A percentile compares a stretch with the other conserved stretches of the same genome.
Conservation (phyloP, 2,888 invertebrate species). For the Odiellus spinosus region DNA sequence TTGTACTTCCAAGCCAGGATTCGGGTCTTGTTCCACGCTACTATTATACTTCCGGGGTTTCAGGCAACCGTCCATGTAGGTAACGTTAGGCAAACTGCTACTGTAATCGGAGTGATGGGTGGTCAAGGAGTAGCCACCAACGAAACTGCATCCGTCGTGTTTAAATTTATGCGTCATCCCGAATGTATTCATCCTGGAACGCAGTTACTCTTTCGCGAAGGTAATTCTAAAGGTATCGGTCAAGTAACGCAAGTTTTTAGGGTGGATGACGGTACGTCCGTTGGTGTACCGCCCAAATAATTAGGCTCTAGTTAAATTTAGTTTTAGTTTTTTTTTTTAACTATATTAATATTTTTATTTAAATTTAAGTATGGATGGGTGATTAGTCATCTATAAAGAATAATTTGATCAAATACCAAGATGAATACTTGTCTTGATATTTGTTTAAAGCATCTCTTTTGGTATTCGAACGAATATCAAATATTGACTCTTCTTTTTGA, state of each 20-base stretch:
- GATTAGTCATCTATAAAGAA: no score
- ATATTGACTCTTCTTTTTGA: no score
- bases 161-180: slow-evolving; percentile 73
- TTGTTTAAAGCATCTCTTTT: no score
- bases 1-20: slow-evolving; percentile 58
- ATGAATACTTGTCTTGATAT: no score
- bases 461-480: no score
- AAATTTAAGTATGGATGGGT: no score
- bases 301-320: no score
- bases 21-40: slow-evolving; percentile 71
- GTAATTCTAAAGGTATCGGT: slow-evolving; percentile 69
- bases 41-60: slow-evolving; percentile 51
- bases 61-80: slow-evolving; percentile 84
- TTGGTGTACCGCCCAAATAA: no score
- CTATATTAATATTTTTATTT: no score
- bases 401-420: no score
- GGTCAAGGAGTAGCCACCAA: slow-evolving; percentile 55
- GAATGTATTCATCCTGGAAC: slow-evolving; percentile 68
- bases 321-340: no score
- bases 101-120: slow-evolving; percentile 55
- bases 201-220: slow-evolving; percentile 65
- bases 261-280: slow-evolving; percentile 6
- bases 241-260: slow-evolving; percentile 39
- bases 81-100: slow-evolving; percentile 87
- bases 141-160: slow-evolving; percentile 67